A percentile compares a stretch with the other conserved stretches of the same genome.
Evolutionary conservation across 2,113 vertebrate genomes (phyloP).

Genomic region (Tupaia tana): DNA sequence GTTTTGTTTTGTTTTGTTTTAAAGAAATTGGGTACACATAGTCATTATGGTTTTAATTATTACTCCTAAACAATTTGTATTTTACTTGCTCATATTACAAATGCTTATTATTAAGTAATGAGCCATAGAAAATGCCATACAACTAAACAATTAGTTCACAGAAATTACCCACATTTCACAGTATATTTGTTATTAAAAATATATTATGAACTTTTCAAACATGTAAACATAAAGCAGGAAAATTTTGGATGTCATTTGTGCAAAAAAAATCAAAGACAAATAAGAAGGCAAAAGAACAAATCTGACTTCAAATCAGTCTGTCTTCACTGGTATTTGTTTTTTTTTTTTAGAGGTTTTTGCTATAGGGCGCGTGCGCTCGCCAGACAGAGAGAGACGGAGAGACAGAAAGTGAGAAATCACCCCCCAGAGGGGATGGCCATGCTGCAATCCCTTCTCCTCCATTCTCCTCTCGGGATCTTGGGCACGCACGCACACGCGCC

Average conservation of each 20-base stretch:
- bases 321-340: slow-evolving; percentile 58
- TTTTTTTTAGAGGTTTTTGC: no score
- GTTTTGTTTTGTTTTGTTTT: no score
- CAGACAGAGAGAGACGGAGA: no score
- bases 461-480: no score
- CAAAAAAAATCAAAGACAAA: slow-evolving; percentile 59
- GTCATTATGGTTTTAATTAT: slow-evolving; percentile 10
- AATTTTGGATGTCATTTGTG: slow-evolving; percentile 20
- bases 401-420: no score
- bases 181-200: slow-evolving; percentile 45
- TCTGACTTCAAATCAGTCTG: slow-evolving; percentile 70
- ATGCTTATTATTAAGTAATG: slow-evolving; percentile 13
- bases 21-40: neutral
- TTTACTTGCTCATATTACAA: slow-evolving; percentile 57
- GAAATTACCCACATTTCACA: neutral
- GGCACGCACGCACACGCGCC: no score
- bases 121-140: slow-evolving; percentile 37
- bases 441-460: no score
- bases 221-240: slow-evolving; percentile 65
- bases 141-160: neutral
- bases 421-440: no score
- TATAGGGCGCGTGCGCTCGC: no score
- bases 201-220: slow-evolving; percentile 36
- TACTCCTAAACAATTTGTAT: slow-evolving; percentile 42
- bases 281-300: slow-evolving; percentile 68